A percentile compares a stretch with the other conserved stretches of the same genome.
Evolutionary conservation across 2,888 invertebrate genomes (phyloP).

Genomic region (Muscina levida): DNA sequence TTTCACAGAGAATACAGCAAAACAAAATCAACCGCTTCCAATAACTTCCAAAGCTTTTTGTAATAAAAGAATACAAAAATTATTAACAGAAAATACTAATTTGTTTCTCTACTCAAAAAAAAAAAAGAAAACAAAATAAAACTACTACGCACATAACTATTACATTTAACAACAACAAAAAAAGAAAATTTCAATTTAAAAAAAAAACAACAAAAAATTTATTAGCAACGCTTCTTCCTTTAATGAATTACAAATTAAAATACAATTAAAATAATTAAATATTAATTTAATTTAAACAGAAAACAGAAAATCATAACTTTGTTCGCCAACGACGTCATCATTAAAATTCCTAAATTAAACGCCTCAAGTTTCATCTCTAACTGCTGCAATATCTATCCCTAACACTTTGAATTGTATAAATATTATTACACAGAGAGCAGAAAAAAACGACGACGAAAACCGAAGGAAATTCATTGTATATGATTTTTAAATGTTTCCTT

Average conservation of each 20-base stretch:
- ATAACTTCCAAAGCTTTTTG: conserved; percentile 63
- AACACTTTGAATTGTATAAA: no score
- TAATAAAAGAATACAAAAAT: conserved; percentile 30
- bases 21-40: conserved; percentile 64
- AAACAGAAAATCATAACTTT: not conserved
- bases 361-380: no score
- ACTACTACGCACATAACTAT: conserved; percentile 59
- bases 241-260: conserved; percentile 34
- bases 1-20: conserved; percentile 28
- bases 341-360: no score
- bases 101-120: conserved; percentile 8
- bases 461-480: no score
- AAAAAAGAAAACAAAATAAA: conserved; percentile 42
- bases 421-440: no score
- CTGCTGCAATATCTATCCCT: no score
- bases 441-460: conserved; percentile 7
- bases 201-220: not conserved
- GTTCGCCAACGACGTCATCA: no score
- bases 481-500: conserved; percentile 10
- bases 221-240: conserved; percentile 70
- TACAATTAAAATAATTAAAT: conserved; percentile 30
- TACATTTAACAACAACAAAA: conserved; percentile 4
- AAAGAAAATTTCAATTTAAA: no score
- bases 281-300: conserved; percentile 34
- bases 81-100: conserved; percentile 26